Evolutionary conservation across 2,797 vertebrate species (phyloP).

Genomic region (Psittacula echo): DNA sequence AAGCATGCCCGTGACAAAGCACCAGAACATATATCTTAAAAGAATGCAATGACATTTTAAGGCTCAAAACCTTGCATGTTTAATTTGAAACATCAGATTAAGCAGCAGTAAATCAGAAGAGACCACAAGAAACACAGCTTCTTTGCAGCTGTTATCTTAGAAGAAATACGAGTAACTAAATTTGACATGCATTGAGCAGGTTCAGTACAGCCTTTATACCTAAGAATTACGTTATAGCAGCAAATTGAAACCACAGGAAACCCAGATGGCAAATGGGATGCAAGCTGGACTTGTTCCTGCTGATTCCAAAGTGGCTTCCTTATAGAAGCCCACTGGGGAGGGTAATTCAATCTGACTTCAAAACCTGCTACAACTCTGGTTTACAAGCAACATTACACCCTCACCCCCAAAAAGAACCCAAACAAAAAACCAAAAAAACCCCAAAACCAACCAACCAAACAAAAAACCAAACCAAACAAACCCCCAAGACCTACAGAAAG

Average conservation of each 20-base stretch:
- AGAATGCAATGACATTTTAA: conserved; percentile 34
- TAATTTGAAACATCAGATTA: conserved; percentile 65
- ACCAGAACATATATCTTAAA: neutral
- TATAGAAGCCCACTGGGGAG: neutral
- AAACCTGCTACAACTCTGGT: neutral
- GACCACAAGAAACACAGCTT: conserved; percentile 1
- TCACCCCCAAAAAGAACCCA: neutral
- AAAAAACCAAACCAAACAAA: neutral
- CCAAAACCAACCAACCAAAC: neutral
- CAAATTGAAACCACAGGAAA: conserved; percentile 58
- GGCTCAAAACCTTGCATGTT: neutral
- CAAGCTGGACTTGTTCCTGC: neutral
- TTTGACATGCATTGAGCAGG: neutral
- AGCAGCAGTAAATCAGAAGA: conserved; percentile 45
- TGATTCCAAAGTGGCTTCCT: neutral
- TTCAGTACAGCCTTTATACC: neutral
- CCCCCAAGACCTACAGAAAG: neutral
- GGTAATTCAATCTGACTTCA: conserved; percentile 39
- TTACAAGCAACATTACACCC: neutral
- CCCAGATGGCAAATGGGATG: neutral
- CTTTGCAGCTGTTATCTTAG: conserved; percentile 4
- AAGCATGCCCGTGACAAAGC: conserved; percentile 4
- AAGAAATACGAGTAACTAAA: conserved; percentile 35
- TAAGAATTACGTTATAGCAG: conserved; percentile 23
- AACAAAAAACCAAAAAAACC: neutral